Evolutionary conservation across 2,888 invertebrate genomes (phyloP).

Genomic region (Hyposoter didymator): DNA sequence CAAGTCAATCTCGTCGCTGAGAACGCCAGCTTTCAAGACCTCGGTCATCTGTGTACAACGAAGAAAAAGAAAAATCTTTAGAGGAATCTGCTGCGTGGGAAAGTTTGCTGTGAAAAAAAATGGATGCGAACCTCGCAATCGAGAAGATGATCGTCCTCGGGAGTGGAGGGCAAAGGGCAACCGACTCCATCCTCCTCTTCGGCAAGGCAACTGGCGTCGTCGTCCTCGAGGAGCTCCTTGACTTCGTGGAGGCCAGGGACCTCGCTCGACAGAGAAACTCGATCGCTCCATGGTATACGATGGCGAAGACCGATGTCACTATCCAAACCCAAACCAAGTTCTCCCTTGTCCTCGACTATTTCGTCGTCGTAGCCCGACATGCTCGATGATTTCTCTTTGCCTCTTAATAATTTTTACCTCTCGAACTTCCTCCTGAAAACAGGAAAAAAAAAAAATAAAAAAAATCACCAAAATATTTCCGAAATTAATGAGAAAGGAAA

Average conservation of each 20-base stretch:
- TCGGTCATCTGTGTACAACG: slow-evolving; percentile 88
- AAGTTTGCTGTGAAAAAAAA: not conserved
- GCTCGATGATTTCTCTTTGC: slow-evolving; percentile 44
- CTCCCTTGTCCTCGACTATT: slow-evolving; percentile 75
- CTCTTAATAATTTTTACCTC: slow-evolving; percentile 24
- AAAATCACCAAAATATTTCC: not conserved
- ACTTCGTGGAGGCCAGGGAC: slow-evolving; percentile 82
- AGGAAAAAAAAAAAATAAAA: not conserved
- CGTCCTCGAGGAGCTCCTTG: slow-evolving; percentile 82
- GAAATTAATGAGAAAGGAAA: not conserved
- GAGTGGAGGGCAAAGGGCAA: slow-evolving; percentile 94
- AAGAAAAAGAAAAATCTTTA: slow-evolving; percentile 15
- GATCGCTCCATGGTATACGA: slow-evolving; percentile 82
- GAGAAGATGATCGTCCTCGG: slow-evolving; percentile 93
- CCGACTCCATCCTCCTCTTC: slow-evolving; percentile 93
- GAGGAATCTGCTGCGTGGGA: not conserved
- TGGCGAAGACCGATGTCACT: slow-evolving; percentile 77
- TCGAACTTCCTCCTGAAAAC: not conserved
- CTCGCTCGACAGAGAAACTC: slow-evolving; percentile 79
- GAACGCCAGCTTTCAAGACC: slow-evolving; percentile 93
- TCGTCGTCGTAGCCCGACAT: slow-evolving; percentile 77
- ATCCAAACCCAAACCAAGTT: slow-evolving; percentile 51
- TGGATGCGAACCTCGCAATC: slow-evolving; percentile 88
- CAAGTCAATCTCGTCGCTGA: slow-evolving; percentile 93
- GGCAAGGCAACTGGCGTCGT: slow-evolving; percentile 83